These are phyloP conservation scores for Drosophila mettleri DNA, from an alignment of 2,888 invertebrate species.

Conservation along the genomic window DNA sequence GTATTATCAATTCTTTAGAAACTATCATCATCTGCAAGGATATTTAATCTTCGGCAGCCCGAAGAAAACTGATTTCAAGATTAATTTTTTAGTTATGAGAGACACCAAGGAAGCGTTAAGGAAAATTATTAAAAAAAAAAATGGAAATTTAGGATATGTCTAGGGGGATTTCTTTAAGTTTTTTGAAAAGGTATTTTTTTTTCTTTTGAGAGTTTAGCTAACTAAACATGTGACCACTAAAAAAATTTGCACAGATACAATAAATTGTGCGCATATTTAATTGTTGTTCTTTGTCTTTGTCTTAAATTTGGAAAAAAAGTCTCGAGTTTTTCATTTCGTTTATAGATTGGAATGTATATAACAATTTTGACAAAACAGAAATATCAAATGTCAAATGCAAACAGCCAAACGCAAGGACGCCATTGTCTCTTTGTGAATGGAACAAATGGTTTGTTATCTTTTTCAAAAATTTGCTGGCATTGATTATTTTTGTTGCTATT, in stretches of 20 bases:
- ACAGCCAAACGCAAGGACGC: conserved; percentile 57
- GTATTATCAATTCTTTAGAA: not conserved
- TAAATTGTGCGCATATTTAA: conserved; percentile 16
- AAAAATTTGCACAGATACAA: conserved; percentile 33
- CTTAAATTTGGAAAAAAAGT: conserved; percentile 47
- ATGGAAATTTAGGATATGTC: conserved; percentile 27
- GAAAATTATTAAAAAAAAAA: not conserved
- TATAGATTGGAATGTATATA: not conserved
- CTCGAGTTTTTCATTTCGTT: conserved; percentile 8
- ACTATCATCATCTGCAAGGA: conserved; percentile 5
- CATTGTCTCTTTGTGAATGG: conserved; percentile 2
- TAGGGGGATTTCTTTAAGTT: conserved; percentile 14
- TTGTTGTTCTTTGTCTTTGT: conserved; percentile 15
- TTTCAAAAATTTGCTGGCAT: conserved; percentile 15
- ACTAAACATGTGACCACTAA: conserved; percentile 75
- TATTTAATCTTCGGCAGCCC: conserved; percentile 22
- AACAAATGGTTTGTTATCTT: conserved; percentile 2
- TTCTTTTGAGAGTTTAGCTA: conserved; percentile 60
- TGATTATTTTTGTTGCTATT: conserved; percentile 28
- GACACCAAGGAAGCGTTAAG: conserved; percentile 9
- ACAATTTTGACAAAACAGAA: conserved; percentile 34
- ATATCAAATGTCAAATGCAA: conserved; percentile 49
- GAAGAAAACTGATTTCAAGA: not conserved
- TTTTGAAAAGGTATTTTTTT: not conserved
- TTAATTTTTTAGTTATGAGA: conserved; percentile 4